Conservation (phyloP, 2,113 vertebrate genomes). For the Mastomys natalensis region DNA sequence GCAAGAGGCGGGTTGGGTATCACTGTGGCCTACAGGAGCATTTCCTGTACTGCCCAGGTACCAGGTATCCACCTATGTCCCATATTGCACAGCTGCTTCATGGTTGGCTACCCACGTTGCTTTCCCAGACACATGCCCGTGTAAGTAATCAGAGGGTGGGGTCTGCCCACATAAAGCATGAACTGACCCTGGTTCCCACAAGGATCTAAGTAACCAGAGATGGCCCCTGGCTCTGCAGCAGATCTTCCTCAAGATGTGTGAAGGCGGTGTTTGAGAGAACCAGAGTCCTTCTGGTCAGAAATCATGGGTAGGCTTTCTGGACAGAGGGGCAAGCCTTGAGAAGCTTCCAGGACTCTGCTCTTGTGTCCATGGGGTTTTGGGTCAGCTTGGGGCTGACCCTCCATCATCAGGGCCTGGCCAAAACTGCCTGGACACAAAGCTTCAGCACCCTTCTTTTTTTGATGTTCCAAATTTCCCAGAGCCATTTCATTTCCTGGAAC, state of each 20-base stretch:
- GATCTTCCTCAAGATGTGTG: background rate
- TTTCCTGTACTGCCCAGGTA: no score
- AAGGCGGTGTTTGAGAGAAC: background rate
- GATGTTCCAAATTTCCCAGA: background rate
- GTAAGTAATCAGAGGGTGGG: background rate
- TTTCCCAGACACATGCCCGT: background rate
- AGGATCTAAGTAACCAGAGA: no score
- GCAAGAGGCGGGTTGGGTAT: accelerated
- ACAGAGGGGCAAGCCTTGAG: background rate
- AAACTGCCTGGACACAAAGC: background rate
- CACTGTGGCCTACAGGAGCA: background rate
- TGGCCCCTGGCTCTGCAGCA: background rate
- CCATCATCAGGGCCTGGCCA: no score
- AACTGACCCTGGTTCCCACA: no score
- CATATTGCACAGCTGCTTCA: background rate
- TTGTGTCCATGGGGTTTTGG: background rate
- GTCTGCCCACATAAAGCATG: background rate
- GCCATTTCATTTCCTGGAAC: background rate
- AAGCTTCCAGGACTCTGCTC: background rate
- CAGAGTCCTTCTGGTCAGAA: background rate
- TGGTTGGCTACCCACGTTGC: background rate
- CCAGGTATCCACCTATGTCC: background rate
- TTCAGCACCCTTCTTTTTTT: no score
- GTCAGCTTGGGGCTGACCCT: background rate
- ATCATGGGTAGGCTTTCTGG: accelerated